Conservation (phyloP, 1,140 invertebrate genomes). For the Alviniconcha marisindica region DNA sequence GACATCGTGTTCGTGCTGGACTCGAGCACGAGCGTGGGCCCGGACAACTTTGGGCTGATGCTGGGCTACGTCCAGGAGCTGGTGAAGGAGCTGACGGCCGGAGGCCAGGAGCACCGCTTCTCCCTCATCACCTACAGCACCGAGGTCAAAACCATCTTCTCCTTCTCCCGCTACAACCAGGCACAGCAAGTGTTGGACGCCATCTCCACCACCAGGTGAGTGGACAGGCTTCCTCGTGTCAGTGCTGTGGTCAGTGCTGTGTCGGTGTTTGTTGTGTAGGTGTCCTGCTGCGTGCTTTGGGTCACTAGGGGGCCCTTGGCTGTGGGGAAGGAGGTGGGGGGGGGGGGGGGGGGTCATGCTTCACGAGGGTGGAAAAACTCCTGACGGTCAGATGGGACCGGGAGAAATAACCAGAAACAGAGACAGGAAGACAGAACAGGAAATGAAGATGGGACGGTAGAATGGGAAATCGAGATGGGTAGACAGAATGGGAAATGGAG, state of each 20-base stretch:
- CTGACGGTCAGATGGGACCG: too few relatives aligned
- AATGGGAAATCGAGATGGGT: too few relatives aligned
- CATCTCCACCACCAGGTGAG: constrained; percentile 62
- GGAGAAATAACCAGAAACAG: too few relatives aligned
- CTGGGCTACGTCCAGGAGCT: constrained; percentile 56
- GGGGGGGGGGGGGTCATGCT: not conserved
- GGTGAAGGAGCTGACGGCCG: constrained; percentile 55
- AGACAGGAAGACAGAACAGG: too few relatives aligned
- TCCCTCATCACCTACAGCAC: constrained; percentile 65
- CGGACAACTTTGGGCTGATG: constrained; percentile 59
- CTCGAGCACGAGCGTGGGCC: constrained; percentile 66
- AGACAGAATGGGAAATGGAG: too few relatives aligned
- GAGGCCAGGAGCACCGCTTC: constrained; percentile 56
- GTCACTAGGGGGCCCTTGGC: too few relatives aligned
- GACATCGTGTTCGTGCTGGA: constrained; percentile 70
- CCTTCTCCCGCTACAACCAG: constrained; percentile 58
- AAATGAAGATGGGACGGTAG: too few relatives aligned
- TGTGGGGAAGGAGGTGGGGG: too few relatives aligned
- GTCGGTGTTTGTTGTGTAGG: not conserved
- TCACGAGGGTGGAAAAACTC: too few relatives aligned
- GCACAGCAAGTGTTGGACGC: constrained; percentile 49
- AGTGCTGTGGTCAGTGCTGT: too few relatives aligned
- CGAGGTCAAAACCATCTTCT: constrained; percentile 61
- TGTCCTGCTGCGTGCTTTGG: too few relatives aligned
- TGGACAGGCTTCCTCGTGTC: too few relatives aligned